Base-by-base conservation (phyloP, 2,888 invertebrate species). In the Netelia fuscicornis region DNA sequence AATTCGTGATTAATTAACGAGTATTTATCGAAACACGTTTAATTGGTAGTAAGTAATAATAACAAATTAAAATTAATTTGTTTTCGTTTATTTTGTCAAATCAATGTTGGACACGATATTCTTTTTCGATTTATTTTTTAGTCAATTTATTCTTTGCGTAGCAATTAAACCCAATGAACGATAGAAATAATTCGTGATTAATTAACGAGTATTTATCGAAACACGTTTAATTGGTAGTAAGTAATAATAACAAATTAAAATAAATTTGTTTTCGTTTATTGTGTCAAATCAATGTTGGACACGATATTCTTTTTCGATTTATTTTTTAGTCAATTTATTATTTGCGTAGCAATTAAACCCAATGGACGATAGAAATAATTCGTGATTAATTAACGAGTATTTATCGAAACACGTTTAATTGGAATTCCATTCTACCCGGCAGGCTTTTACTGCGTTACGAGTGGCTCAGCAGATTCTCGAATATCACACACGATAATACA, bases 401-500 rank as follows among this genome's bases (percentile, higher is more conserved):
- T 48, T 48, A 48, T 48, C 48, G 48, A 48, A 48, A 48, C 13
- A 11, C 48, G 13, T 13, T 48, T 48, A 48, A 13, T 48, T 48
- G 48, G 13, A 48, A 48, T 42, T n/a, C 13, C 11, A 10, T 13
- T 2, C 11, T 13, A 25, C 54, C 37, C 42, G 17, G 56, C 71
- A 80, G 79, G 25, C 72, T 80, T 30, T 30, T 80, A 23, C 42
- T 80, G 20, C 71, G 72, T 23, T 71, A 80, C 25, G 42, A 65
- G 17, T 65, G 37, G 65, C 25, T 30, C 65, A 10, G 17, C 17
- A 54, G 8, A 25, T 17, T 37, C 2, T 54, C 65, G 13, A 84
- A 84, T 37, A 54, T 48, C 44, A 71, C 84, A 10, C 81, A 80
- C 71, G 81, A 81, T 67, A 81, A 64, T 42, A 65, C 81, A 17